A percentile compares a stretch with the other conserved stretches of the same genome.
These are phyloP conservation scores for Thunnus maccoyii DNA, from an alignment of 2,113 vertebrate species.

Conservation along the genomic window DNA sequence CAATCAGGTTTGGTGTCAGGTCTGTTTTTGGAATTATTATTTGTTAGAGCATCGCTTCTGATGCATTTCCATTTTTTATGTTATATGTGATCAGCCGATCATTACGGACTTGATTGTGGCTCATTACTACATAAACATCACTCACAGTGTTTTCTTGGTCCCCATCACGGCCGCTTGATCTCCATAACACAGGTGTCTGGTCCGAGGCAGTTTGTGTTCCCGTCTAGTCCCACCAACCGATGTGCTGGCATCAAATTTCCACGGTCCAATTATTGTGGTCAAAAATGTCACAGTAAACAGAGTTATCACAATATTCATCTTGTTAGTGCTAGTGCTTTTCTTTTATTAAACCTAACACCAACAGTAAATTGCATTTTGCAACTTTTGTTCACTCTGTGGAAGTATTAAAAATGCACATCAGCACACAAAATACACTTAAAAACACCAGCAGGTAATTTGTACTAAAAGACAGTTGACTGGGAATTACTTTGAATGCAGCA, in stretches of 20 bases:
- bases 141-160: background rate
- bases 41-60: background rate
- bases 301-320: background rate
- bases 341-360: too few relatives aligned
- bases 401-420: too few relatives aligned
- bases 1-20: background rate
- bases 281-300: background rate
- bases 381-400: too few relatives aligned
- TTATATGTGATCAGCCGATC: background rate
- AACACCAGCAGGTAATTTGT: too few relatives aligned
- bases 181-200: background rate
- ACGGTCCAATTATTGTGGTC: background rate
- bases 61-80: background rate
- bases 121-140: background rate
- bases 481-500: too few relatives aligned
- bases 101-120: background rate
- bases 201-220: background rate
- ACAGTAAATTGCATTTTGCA: too few relatives aligned
- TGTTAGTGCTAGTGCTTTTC: background rate
- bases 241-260: background rate
- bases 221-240: background rate
- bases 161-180: slow-evolving; percentile 1
- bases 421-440: too few relatives aligned
- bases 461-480: too few relatives aligned
- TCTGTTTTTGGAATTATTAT: background rate